A percentile compares a stretch with the other conserved stretches of the same genome.
phyloP scores from a whole-genome alignment of 1,140 invertebrate species.

The Rhizoglyphus robini region DNA sequence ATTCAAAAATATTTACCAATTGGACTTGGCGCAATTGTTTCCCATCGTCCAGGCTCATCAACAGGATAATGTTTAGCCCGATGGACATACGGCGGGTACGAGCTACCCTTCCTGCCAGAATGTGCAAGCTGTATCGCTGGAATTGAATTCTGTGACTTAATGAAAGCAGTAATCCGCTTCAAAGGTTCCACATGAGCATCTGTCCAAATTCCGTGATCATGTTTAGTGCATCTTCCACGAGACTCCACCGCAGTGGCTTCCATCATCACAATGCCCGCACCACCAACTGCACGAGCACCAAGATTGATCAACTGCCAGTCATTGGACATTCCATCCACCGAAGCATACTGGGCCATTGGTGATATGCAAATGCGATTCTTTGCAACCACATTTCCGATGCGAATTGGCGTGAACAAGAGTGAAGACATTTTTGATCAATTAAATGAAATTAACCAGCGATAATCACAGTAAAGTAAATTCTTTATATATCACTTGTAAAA shows the following conservation, averaged over 20 bases:
- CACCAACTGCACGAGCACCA: not conserved
- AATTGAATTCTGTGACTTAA: not conserved
- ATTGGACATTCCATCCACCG: not conserved
- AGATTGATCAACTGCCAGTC: not conserved
- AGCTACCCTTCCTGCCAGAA: not conserved
- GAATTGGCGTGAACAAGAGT: not conserved
- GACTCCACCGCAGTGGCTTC: conserved; percentile 2
- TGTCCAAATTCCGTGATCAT: not conserved
- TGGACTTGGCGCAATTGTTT: too few species aligned
- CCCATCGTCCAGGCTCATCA: too few species aligned
- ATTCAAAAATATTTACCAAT: too few species aligned
- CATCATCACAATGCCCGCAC: too few species aligned
- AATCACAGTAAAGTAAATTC: too few species aligned
- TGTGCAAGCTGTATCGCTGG: conserved; percentile 6
- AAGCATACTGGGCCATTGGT: not conserved
- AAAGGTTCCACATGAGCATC: not conserved
- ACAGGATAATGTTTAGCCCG: too few species aligned
- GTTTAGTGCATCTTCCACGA: not conserved
- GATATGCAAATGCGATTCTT: not conserved
- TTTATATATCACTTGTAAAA: too few species aligned
- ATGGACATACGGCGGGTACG: too few species aligned
- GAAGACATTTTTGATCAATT: too few species aligned
- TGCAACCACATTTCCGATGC: not conserved
- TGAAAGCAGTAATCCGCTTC: not conserved
- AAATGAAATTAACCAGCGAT: too few species aligned